A percentile compares a stretch with the other conserved stretches of the same genome.
phyloP scores from a whole-genome alignment of 2,888 invertebrate genomes.

The Erebia ligea region DNA sequence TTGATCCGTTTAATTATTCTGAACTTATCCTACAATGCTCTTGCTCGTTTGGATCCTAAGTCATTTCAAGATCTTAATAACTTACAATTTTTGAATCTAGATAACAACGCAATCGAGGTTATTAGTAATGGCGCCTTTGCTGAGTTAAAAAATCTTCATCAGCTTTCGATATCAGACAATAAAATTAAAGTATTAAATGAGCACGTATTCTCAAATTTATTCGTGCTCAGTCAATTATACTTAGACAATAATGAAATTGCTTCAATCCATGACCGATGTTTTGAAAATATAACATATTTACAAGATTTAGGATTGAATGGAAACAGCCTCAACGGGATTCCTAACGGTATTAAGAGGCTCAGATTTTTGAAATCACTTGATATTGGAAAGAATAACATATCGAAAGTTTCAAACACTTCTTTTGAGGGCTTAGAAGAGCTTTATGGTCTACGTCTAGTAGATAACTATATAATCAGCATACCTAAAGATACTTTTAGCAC shows the following conservation, averaged over 20 bases:
- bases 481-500: slow-evolving; percentile 89
- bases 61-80: slow-evolving; percentile 89
- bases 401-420: slow-evolving; percentile 87
- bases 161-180: slow-evolving; percentile 89
- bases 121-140: slow-evolving; percentile 89
- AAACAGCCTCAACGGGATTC: slow-evolving; percentile 86
- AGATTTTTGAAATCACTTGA: slow-evolving; percentile 89
- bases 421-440: slow-evolving; percentile 89
- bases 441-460: slow-evolving; percentile 89
- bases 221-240: slow-evolving; percentile 88
- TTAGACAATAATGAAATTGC: slow-evolving; percentile 89
- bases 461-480: slow-evolving; percentile 89
- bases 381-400: slow-evolving; percentile 91
- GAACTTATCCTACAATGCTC: slow-evolving; percentile 88
- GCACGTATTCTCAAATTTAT: slow-evolving; percentile 87
- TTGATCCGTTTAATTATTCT: slow-evolving; percentile 88
- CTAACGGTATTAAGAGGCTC: slow-evolving; percentile 86
- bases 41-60: slow-evolving; percentile 87
- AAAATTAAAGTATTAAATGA: slow-evolving; percentile 86
- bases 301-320: slow-evolving; percentile 90
- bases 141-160: slow-evolving; percentile 89
- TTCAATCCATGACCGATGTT: slow-evolving; percentile 86
- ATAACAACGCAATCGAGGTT: slow-evolving; percentile 87
- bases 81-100: slow-evolving; percentile 89
- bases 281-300: slow-evolving; percentile 90